Evolutionary conservation across 2,113 vertebrate species (phyloP), one percentile per base, ranked within the genome.

Genomic region (Apeltes quadracus): DNA sequence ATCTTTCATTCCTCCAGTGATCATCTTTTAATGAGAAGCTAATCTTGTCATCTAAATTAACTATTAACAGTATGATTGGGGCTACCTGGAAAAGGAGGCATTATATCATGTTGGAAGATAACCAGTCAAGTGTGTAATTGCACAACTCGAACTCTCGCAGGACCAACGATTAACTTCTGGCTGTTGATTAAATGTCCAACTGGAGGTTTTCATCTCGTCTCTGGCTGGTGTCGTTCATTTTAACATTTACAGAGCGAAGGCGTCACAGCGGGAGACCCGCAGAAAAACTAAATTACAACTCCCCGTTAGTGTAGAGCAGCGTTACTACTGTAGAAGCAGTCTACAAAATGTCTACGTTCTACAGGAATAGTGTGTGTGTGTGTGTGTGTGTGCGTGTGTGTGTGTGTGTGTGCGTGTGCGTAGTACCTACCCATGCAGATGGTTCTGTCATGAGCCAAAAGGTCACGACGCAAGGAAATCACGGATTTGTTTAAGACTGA

Each of bases 31-130:
- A 79, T 79, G 63, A 75, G 72, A 25, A 63, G 53, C 57, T 69
- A 51, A 76, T 79, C 56, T 61, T 61, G 38, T 67, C 56, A 76
- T 81, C 46, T 68, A 69, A 36, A 43, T 62, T 78, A 56, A 69
- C 76, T 69, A 59, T 57, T 65, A 75, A 73, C 56, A 34, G 22
- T 41, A 51, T 51, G n/a, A 72, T 61, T 53, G 38, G 38, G 56
- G n/a, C 67, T 29, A 76, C 79, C 78, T 81, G 72, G 66, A 72
- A 59, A 50, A 23, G 20, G 44, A 51, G 70, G 64, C 58, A 80
- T 59, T 74, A 51, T 41, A 53, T 58, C 29, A 58, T 55, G 46
- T 23, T 38, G 13, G 23, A 48, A 79, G 62, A 82, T 51, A 65
- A 69, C 46, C 67, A 32, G 38, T 59, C 59, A 79, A 66, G 14